Evolutionary conservation across 2,888 invertebrate genomes (phyloP), one percentile per base, ranked within the genome.

Genomic region (Trichopria drosophilae): DNA sequence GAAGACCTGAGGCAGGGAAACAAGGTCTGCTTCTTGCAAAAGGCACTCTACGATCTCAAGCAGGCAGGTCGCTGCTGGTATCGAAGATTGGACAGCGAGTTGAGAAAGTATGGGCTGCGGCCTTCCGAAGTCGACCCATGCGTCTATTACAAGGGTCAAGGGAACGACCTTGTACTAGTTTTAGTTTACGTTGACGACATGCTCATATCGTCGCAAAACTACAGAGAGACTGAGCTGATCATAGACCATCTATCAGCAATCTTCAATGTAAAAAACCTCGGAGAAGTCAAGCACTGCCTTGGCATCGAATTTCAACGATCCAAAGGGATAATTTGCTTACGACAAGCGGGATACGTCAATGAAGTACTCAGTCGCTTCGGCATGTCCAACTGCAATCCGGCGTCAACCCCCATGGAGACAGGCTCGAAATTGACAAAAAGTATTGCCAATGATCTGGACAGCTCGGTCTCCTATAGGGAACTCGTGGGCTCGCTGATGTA

Each of bases 31-130:
- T 15, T 16, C 28, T 20, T 50, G 22, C 36, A 50, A 19, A 50
- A 44, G 24, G 50, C 37, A 12, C 22, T 45, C 4, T 50, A 50
- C 36, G 50, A 37, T n/a, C 36, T 50, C 0, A 28, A 24, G 4
- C 44, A 50, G 26, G 50, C 50, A 5, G 44, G 50, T 31, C 50
- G 44, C 23, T 50, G 44, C 15, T 50, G 50, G 44, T 36, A 50
- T 24, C 53, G 47, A 13, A 60, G 61, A 34, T 54, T 66, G n/a
- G 46, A 45, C 7, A 54, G 58, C 13, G 23, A 59, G 13, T 46
- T 64, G 18, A 37, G 53, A 20, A 39, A 61, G 4, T 66, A 61
- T 44, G 50, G 53, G 16, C 62, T 64, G 59, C 37, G 32, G 20
- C 48, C 61, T 23, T 57, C 52, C 13, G 57, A 63, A 13, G 53